Conservation (phyloP, 2,113 vertebrate species). For the Pongo pygmaeus region DNA sequence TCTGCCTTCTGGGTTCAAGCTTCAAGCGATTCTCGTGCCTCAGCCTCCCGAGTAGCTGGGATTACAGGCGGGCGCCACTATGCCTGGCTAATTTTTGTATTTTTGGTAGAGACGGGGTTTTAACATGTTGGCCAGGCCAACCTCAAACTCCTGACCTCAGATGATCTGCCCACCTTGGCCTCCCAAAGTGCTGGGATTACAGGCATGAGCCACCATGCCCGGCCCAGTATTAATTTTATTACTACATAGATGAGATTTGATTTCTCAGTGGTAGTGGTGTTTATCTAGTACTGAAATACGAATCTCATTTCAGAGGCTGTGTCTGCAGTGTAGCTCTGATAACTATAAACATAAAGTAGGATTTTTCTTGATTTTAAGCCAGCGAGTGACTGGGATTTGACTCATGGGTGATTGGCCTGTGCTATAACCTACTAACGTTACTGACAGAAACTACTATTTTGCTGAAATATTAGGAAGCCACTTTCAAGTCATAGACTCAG, state of each 20-base stretch:
- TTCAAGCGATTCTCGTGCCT: too few relatives aligned
- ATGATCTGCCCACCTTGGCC: too few relatives aligned
- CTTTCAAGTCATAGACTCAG: background rate
- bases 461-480: background rate
- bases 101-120: too few relatives aligned
- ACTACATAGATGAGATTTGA: background rate
- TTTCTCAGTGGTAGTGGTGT: background rate
- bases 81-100: too few relatives aligned
- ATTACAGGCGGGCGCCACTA: too few relatives aligned
- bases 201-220: too few relatives aligned
- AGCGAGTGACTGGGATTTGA: slow-evolving; percentile 42
- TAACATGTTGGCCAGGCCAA: too few relatives aligned
- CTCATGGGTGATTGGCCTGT: slow-evolving; percentile 10
- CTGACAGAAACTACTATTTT: slow-evolving; percentile 12
- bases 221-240: background rate
- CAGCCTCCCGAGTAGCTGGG: too few relatives aligned
- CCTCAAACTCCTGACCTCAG: too few relatives aligned
- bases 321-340: background rate
- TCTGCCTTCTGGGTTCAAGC: too few relatives aligned
- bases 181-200: too few relatives aligned
- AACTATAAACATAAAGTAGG: background rate
- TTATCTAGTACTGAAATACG: background rate
- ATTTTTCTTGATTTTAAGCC: slow-evolving; percentile 41
- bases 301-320: background rate
- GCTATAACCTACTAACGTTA: slow-evolving; percentile 13